Base-by-base conservation (phyloP, 2,113 vertebrate genomes). In the Loxodonta africana region DNA sequence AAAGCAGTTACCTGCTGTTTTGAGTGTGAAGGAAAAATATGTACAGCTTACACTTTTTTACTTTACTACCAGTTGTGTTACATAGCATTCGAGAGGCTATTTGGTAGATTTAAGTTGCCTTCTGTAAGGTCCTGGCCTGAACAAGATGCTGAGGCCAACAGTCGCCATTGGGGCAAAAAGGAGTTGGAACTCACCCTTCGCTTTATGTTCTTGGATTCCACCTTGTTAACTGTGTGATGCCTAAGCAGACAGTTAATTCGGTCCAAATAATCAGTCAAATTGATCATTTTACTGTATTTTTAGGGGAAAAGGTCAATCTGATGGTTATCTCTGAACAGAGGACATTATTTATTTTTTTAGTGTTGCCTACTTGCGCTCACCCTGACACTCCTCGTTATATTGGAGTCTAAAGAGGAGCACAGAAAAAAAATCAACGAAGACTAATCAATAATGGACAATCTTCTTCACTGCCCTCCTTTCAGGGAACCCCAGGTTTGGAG, bases 171-270 rank as follows among this genome's bases (percentile, higher is more conserved):
- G 77, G 28, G 41, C 73, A 74, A 95, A 93, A 82, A 2, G 51
- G 67, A 94, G 51, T 84, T 89, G n/a, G 41, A 95, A 85, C 25
- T 83, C 74, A 95, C 51, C 12, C 21, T 60, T 89, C 48, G 69
- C 41, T 33, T 97, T 51, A 69, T 57, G 48, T 87, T 93, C 33
- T 83, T 93, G 76, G 33, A 93, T 83, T 93, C n/a, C 28, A 84
- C n/a, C 25, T 90, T 83, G 57, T 88, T 97, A 97, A 84, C 4
- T 87, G 83, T 93, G 62, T 63, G 44, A 83, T 86, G 17, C 37
- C 18, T 80, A 88, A 20, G 62, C 41, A 85, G 37, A 67, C 57
- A 90, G 44, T 89, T 81, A 93, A 88, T 89, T 88, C 46, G 37
- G 67, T 84, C 12, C 46, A 96, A 90, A 90, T 71, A 77, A 21